These are phyloP conservation scores for Alfaro cultratus DNA, from an alignment of 2,797 vertebrate species.

Conservation along the genomic window DNA sequence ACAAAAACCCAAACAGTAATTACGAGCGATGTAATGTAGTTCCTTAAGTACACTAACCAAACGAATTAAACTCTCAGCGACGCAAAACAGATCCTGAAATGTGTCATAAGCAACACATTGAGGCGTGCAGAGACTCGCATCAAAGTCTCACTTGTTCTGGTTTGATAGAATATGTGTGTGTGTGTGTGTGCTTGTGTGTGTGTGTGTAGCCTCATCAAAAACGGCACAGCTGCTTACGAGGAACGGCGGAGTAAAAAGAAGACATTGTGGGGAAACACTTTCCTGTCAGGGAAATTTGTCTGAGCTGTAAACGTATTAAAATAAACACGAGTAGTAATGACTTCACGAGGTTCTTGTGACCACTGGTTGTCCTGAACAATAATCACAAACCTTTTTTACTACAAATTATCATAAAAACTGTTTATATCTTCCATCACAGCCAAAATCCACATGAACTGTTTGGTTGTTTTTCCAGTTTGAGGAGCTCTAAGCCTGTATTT, in stretches of 20 bases:
- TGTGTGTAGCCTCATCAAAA: constrained; percentile 65
- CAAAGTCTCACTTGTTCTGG: constrained; percentile 72
- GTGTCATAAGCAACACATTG: constrained; percentile 71
- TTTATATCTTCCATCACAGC: constrained; percentile 38
- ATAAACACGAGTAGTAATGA: constrained; percentile 69
- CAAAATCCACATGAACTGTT: constrained; percentile 31
- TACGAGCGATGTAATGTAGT: constrained; percentile 15
- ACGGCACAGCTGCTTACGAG: constrained; percentile 77
- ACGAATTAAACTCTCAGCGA: constrained; percentile 47
- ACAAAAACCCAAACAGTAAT: constrained; percentile 18
- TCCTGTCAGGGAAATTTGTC: constrained; percentile 82
- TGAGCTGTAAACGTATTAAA: constrained; percentile 81
- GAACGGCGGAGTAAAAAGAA: constrained; percentile 80
- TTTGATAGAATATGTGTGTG: constrained; percentile 55
- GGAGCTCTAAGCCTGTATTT: constrained; percentile 26
- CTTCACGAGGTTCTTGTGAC: constrained; percentile 60
- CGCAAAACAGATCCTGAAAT: constrained; percentile 54
- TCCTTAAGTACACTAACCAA: constrained; percentile 19
- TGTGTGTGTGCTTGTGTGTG: constrained; percentile 43
- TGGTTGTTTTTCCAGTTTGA: constrained; percentile 27
- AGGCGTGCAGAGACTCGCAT: constrained; percentile 50
- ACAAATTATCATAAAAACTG: constrained; percentile 41
- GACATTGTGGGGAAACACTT: constrained; percentile 78
- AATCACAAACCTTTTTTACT: constrained; percentile 58
- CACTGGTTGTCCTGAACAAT: constrained; percentile 52